A percentile compares a stretch with the other conserved stretches of the same genome.
Evolutionary conservation across 92 coral and sea anemone species (phyloP).

Genomic region (Bergia puertoricense): DNA sequence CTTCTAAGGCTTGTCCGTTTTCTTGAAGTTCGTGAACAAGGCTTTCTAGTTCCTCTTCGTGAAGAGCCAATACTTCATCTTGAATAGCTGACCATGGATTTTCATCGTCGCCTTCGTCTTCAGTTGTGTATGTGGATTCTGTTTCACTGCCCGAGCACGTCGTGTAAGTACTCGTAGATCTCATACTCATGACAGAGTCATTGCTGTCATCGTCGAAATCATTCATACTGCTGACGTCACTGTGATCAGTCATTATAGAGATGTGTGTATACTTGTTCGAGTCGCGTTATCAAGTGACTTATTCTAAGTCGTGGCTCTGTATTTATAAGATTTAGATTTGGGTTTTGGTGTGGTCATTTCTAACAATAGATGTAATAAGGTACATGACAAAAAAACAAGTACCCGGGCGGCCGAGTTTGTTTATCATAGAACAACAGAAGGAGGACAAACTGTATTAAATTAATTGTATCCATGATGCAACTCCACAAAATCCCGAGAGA

Average conservation of each 20-base stretch:
- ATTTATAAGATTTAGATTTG: too few relatives aligned
- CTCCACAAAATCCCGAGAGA: too few relatives aligned
- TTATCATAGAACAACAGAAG: neutral
- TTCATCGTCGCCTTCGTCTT: neutral
- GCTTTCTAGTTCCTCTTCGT: neutral
- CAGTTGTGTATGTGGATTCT: neutral
- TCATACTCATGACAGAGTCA: too few relatives aligned
- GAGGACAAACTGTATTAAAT: neutral
- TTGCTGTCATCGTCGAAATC: too few relatives aligned
- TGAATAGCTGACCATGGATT: conserved; percentile 4
- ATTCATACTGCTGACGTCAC: too few relatives aligned
- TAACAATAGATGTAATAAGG: neutral
- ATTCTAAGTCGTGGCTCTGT: too few relatives aligned
- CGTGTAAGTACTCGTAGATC: neutral
- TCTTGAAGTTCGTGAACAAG: conserved; percentile 10
- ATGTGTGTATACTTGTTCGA: too few relatives aligned
- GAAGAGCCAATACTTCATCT: neutral
- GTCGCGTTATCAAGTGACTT: too few relatives aligned
- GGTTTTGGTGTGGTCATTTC: too few relatives aligned
- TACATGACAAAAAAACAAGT: neutral
- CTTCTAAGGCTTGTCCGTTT: neutral
- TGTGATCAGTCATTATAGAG: too few relatives aligned
- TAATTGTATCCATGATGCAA: too few relatives aligned
- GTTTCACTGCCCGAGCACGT: neutral
- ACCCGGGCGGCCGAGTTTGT: neutral